Percentiles rank a stretch among this genome's conserved stretches.
These are phyloP conservation scores for Eremobia ochroleuca DNA, from an alignment of 2,888 invertebrate species.

Conservation along the genomic window DNA sequence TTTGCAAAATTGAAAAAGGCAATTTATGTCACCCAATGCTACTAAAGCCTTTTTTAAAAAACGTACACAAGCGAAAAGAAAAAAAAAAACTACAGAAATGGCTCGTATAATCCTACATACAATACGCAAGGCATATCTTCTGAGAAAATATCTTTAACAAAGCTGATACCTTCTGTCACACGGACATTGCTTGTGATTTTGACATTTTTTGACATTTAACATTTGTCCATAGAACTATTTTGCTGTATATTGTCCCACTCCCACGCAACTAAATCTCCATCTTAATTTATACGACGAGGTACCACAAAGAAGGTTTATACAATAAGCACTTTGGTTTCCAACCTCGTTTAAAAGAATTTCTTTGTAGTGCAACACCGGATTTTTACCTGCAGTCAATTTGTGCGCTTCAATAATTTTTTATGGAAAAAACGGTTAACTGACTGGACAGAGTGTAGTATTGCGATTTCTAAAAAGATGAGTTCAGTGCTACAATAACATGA, in stretches of 20 bases:
- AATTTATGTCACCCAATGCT: background rate
- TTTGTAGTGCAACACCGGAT: conserved; percentile 60
- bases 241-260: conserved; percentile 52
- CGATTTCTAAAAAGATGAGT: background rate
- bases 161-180: conserved; percentile 48
- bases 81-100: background rate
- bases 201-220: no score
- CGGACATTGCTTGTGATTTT: no score
- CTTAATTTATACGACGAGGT: conserved; percentile 58
- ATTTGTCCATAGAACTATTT: conserved; percentile 55
- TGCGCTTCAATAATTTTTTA: conserved; percentile 60
- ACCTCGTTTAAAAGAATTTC: conserved; percentile 56
- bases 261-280: conserved; percentile 56
- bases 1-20: background rate
- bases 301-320: conserved; percentile 59
- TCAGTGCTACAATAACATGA: background rate
- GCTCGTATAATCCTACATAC: background rate
- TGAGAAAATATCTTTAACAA: conserved; percentile 41
- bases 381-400: conserved; percentile 66
- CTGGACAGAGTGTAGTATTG: no score
- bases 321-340: conserved; percentile 53
- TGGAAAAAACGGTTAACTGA: conserved; percentile 33
- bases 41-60: background rate
- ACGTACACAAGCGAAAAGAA: background rate
- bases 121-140: conserved; percentile 22